Percentiles rank a stretch among this genome's conserved stretches.
Conservation (phyloP, 2,113 vertebrate genomes). For the Brachypteracias leptosomus region DNA sequence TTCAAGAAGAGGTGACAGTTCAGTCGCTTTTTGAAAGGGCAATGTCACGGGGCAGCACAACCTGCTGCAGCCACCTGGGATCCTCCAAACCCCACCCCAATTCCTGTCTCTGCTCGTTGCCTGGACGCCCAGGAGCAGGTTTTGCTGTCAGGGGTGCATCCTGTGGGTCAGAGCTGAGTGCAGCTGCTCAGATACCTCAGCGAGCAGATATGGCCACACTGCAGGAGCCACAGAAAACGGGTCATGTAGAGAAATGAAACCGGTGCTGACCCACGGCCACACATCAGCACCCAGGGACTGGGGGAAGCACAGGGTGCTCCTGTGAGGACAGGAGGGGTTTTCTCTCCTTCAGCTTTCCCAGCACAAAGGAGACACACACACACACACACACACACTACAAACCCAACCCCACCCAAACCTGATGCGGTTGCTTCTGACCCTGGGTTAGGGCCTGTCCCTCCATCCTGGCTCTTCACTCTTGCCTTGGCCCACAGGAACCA, state of each 20-base stretch:
- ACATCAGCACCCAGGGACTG: rapidly evolving
- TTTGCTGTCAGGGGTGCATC: background rate
- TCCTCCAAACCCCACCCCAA: too few relatives aligned
- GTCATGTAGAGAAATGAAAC: background rate
- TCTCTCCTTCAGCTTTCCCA: background rate
- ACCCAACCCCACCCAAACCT: background rate
- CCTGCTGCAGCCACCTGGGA: background rate
- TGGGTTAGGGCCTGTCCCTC: background rate
- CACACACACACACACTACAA: too few relatives aligned
- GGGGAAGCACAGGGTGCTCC: background rate
- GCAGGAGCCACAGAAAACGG: background rate
- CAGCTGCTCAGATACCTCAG: background rate
- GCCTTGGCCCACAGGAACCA: background rate
- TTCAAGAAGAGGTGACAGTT: background rate
- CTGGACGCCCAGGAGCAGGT: background rate
- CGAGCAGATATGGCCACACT: rapidly evolving
- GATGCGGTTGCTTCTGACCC: background rate
- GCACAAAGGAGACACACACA: too few relatives aligned
- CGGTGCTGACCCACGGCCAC: rapidly evolving
- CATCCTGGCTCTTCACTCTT: background rate
- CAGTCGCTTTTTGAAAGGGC: background rate
- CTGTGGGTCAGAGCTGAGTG: background rate
- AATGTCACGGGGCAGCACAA: rapidly evolving
- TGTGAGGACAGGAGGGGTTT: background rate
- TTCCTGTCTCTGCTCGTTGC: background rate